phyloP scores from a whole-genome alignment of 2,113 vertebrate species.

The Mastomys natalensis region DNA sequence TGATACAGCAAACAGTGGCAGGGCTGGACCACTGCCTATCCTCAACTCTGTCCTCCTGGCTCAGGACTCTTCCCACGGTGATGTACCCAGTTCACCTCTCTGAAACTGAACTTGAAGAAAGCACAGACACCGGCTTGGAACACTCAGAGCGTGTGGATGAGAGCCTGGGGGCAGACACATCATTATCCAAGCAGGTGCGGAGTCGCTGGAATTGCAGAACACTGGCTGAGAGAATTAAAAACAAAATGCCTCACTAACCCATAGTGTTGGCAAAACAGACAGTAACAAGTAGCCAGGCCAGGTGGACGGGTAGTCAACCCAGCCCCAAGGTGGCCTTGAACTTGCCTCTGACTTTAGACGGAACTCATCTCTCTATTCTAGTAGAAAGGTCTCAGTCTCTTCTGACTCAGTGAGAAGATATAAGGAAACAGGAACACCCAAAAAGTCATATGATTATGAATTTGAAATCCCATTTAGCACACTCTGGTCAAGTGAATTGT shows the following conservation, averaged over 20 bases:
- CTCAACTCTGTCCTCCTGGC: neutral
- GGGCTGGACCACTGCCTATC: neutral
- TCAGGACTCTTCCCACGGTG: neutral
- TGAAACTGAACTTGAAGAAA: slow-evolving; percentile 30
- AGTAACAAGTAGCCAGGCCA: neutral
- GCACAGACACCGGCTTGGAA: neutral
- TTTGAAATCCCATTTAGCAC: slow-evolving; percentile 61
- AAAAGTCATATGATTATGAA: slow-evolving; percentile 57
- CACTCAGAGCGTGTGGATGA: neutral
- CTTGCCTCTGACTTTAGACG: neutral
- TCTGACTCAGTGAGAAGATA: neutral
- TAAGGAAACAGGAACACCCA: neutral
- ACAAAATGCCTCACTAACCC: slow-evolving; percentile 20
- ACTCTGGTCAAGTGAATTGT: slow-evolving; percentile 29
- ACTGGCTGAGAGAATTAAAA: neutral
- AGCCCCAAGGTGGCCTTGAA: neutral
- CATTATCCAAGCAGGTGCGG: neutral
- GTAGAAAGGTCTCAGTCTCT: neutral
- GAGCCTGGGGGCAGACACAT: neutral
- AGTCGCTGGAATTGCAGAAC: neutral
- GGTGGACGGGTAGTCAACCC: neutral
- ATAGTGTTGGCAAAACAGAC: slow-evolving; percentile 51
- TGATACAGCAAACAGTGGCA: neutral
- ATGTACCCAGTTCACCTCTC: neutral
- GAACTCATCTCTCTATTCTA: too few relatives aligned